Evolutionary conservation across 1,140 invertebrate species (phyloP).

Genomic region (Cydia pomonella): DNA sequence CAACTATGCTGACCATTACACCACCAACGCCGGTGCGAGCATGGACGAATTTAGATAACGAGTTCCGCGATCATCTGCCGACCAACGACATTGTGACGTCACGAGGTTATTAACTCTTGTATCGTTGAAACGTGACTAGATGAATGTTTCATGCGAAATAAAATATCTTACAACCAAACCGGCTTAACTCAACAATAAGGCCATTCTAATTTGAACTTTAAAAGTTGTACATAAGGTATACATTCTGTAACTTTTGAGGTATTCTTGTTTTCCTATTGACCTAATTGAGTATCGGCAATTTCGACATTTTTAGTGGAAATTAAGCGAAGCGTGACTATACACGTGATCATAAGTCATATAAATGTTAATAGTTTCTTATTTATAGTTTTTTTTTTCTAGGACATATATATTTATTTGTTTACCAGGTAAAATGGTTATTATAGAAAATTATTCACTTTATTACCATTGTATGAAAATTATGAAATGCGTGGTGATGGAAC

Average conservation of each 20-base stretch:
- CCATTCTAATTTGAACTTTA: background rate
- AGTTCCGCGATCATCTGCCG: background rate
- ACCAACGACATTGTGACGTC: background rate
- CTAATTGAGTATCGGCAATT: background rate
- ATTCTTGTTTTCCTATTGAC: background rate
- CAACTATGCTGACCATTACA: conserved; percentile 89
- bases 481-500: too few species aligned
- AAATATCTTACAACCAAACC: background rate
- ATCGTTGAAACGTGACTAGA: conserved; percentile 7
- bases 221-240: background rate
- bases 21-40: conserved; percentile 81
- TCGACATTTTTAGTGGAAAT: background rate
- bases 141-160: background rate
- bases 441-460: too few species aligned
- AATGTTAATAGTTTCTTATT: background rate
- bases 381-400: too few species aligned
- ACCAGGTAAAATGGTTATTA: too few species aligned
- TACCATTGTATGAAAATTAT: too few species aligned
- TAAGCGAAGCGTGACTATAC: background rate
- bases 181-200: background rate
- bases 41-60: conserved; percentile 17
- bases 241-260: background rate
- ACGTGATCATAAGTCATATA: background rate
- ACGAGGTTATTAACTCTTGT: conserved; percentile 15
- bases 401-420: too few species aligned